phyloP scores from a whole-genome alignment of 2,888 invertebrate genomes.

The Patella depressa region DNA sequence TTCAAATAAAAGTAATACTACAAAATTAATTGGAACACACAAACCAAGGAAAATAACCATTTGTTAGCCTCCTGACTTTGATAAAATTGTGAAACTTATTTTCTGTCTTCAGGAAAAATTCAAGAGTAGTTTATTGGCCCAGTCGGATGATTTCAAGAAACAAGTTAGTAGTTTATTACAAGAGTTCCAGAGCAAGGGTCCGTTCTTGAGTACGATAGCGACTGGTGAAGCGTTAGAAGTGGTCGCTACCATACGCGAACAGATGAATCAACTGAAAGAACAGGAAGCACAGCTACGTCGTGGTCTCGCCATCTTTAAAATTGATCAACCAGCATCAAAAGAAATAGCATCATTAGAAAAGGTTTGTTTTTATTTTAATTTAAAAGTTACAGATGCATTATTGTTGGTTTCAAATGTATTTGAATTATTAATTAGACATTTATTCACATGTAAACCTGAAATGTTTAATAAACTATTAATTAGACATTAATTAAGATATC shows the following conservation, averaged over 20 bases:
- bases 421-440: too few relatives aligned
- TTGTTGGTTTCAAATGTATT: too few relatives aligned
- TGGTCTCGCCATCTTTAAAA: constrained; percentile 83
- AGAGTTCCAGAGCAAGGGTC: constrained; percentile 78
- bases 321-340: constrained; percentile 79
- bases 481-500: too few relatives aligned
- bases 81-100: not conserved
- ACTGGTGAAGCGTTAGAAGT: constrained; percentile 66
- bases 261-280: constrained; percentile 74
- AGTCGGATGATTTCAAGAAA: constrained; percentile 81
- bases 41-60: too few relatives aligned
- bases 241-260: constrained; percentile 60
- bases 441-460: too few relatives aligned
- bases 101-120: constrained; percentile 67
- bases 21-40: too few relatives aligned
- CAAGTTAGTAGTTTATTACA: constrained; percentile 79
- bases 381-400: not conserved
- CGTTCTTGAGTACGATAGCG: constrained; percentile 62
- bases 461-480: too few relatives aligned
- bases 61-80: too few relatives aligned
- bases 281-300: constrained; percentile 77
- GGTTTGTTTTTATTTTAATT: constrained; percentile 43
- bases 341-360: constrained; percentile 69
- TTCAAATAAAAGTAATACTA: too few relatives aligned
- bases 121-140: constrained; percentile 79